These are phyloP conservation scores for Ageneiosus marmoratus DNA, from an alignment of 2,113 vertebrate genomes.

Conservation along the genomic window DNA sequence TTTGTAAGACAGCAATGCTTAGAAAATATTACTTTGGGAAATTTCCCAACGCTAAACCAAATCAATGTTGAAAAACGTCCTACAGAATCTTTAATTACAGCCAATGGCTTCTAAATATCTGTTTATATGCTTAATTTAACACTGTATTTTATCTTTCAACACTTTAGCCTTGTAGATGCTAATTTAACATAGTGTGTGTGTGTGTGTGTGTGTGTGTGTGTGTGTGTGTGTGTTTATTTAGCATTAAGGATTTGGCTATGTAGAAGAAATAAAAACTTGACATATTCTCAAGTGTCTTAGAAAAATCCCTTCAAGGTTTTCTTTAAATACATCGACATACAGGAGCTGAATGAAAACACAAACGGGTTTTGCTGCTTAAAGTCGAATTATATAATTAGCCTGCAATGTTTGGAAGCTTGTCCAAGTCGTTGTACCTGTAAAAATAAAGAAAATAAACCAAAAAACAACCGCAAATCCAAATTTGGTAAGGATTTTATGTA, in stretches of 20 bases:
- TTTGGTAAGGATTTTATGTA: neutral
- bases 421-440: neutral
- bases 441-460: neutral
- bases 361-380: neutral
- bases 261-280: neutral
- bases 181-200: neutral
- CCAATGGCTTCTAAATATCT: too few relatives aligned
- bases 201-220: neutral
- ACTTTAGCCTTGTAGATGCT: neutral
- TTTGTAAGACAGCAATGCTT: neutral
- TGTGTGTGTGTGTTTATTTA: neutral
- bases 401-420: slow-evolving; percentile 4
- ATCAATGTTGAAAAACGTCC: neutral
- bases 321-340: neutral
- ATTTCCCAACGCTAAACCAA: neutral
- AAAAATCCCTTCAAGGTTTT: neutral
- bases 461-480: neutral
- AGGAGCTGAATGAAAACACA: neutral
- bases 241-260: neutral
- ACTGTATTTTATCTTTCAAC: neutral
- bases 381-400: slow-evolving; percentile 16
- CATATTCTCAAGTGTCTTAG: neutral
- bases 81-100: neutral
- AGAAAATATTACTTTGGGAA: too few relatives aligned
- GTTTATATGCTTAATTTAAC: too few relatives aligned